Percentiles rank a stretch among this genome's conserved stretches.
These are phyloP conservation scores for Alectoris magna DNA, from an alignment of 2,797 vertebrate genomes.

Conservation along the genomic window DNA sequence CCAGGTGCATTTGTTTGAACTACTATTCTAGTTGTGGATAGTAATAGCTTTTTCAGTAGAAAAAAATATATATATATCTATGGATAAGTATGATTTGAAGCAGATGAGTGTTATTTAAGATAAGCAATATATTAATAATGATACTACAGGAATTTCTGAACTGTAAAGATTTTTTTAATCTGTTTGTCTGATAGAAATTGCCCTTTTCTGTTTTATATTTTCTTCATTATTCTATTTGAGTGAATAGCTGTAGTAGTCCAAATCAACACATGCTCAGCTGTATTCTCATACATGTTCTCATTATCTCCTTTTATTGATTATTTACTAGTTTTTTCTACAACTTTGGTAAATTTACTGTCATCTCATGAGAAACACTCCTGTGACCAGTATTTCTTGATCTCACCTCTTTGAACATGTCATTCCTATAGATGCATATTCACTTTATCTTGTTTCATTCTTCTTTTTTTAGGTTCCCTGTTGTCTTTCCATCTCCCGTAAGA, in stretches of 20 bases:
- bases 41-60: neutral
- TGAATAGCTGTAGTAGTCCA: neutral
- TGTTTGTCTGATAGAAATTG: neutral
- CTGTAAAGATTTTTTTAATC: neutral
- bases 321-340: neutral
- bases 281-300: neutral
- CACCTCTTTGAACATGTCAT: neutral
- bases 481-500: neutral
- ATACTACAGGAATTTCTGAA: neutral
- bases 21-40: neutral
- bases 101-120: neutral
- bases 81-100: neutral
- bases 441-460: neutral
- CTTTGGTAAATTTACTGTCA: neutral
- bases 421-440: neutral
- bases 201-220: neutral
- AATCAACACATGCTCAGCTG: neutral
- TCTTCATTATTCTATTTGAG: neutral
- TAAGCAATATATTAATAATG: neutral
- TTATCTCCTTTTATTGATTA: neutral
- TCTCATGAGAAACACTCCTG: neutral
- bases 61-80: accelerated
- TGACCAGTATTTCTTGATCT: neutral
- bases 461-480: neutral
- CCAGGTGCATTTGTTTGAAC: neutral